Percentiles rank a stretch among this genome's conserved stretches.
phyloP scores from a whole-genome alignment of 2,113 vertebrate species.

The Calidris pygmaea region DNA sequence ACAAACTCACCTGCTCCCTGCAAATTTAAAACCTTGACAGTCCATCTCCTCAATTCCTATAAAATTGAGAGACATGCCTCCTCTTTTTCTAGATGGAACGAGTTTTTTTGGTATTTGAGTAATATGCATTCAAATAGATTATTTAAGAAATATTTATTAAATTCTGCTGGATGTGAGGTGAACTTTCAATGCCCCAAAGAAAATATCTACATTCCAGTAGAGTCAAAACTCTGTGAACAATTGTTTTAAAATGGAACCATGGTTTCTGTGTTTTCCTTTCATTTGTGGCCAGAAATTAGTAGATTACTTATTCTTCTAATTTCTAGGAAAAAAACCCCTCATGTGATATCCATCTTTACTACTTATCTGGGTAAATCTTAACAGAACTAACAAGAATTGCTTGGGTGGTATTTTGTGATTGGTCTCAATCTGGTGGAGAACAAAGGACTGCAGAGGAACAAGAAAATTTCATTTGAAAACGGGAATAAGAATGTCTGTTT shows the following conservation, averaged over 20 bases:
- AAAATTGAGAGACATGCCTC: neutral
- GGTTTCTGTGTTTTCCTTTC: neutral
- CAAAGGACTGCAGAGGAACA: neutral
- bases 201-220: neutral
- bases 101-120: neutral
- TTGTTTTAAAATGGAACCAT: neutral
- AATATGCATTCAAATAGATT: neutral
- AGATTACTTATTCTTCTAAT: neutral
- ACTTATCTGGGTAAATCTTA: neutral
- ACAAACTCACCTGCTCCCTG: constrained; percentile 31
- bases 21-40: constrained; percentile 4
- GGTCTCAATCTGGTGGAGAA: neutral
- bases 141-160: neutral
- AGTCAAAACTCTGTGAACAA: neutral
- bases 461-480: neutral
- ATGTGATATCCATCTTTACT: neutral
- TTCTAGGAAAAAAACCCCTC: neutral
- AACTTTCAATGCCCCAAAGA: neutral
- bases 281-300: neutral
- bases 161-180: neutral
- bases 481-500: neutral
- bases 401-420: neutral
- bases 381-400: neutral
- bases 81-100: neutral
- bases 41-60: neutral